Evolutionary conservation across 2,797 vertebrate genomes (phyloP).

Genomic region (Brachyalestes nurse): DNA sequence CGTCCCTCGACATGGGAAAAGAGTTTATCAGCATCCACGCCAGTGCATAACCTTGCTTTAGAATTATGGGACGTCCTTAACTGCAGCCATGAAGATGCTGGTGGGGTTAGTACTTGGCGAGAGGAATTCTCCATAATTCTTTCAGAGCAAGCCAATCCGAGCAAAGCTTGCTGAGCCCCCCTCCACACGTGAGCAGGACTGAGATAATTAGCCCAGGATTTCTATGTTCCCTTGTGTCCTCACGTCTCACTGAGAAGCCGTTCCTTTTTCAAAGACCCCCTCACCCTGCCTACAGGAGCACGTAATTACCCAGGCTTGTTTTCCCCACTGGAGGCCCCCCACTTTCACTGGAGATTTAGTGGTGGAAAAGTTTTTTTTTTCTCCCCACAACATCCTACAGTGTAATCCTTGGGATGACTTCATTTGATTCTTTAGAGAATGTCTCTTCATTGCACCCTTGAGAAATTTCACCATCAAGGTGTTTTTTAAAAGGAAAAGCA

Average conservation of each 20-base stretch:
- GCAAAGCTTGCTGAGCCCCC: conserved; percentile 68
- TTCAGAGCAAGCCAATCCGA: conserved; percentile 75
- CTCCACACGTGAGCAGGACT: conserved; percentile 68
- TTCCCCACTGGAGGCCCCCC: conserved; percentile 42
- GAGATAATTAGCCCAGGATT: conserved; percentile 77
- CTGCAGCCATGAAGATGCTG: conserved; percentile 29
- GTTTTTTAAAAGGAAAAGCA: background rate
- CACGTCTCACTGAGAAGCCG: conserved; percentile 68
- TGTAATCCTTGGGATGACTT: conserved; percentile 50
- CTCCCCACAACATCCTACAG: conserved; percentile 26
- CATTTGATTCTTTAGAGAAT: conserved; percentile 31
- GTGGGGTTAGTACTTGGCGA: conserved; percentile 40
- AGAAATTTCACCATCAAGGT: background rate
- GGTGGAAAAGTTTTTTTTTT: background rate
- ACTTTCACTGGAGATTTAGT: conserved; percentile 44
- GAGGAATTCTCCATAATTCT: conserved; percentile 79
- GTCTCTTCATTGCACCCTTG: conserved; percentile 28
- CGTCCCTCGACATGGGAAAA: no score
- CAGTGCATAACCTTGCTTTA: background rate
- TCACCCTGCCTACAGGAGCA: conserved; percentile 67
- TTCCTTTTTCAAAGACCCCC: conserved; percentile 64
- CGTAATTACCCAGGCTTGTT: conserved; percentile 53
- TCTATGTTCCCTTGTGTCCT: conserved; percentile 65
- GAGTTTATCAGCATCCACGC: background rate
- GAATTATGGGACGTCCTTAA: conserved; percentile 24